These are phyloP conservation scores for Hetaerina americana DNA, from an alignment of 1,140 invertebrate species.

Conservation along the genomic window DNA sequence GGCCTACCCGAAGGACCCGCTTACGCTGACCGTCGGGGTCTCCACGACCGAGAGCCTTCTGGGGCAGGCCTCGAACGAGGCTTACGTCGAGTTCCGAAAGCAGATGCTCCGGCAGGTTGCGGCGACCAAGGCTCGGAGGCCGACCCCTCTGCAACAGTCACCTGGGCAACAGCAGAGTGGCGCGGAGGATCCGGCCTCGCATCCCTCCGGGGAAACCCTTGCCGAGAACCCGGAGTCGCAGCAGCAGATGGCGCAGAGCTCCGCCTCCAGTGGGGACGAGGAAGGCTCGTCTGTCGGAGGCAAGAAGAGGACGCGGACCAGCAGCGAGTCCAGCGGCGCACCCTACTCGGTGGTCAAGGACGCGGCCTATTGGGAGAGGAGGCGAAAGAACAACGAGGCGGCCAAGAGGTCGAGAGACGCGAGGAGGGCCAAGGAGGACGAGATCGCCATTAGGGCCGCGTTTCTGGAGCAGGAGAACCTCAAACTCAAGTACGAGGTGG, in stretches of 20 bases:
- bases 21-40: conserved; percentile 38
- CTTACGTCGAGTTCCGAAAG: conserved; percentile 50
- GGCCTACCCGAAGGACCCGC: conserved; percentile 53
- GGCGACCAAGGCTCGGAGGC: conserved; percentile 36
- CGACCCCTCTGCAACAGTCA: conserved; percentile 10
- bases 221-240: neutral
- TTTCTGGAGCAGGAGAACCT: conserved; percentile 73
- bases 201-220: neutral
- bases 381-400: conserved; percentile 88
- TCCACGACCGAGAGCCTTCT: conserved; percentile 28
- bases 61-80: conserved; percentile 38
- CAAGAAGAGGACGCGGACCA: conserved; percentile 15
- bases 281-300: neutral
- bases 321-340: neutral
- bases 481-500: conserved; percentile 46
- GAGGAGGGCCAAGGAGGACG: conserved; percentile 78
- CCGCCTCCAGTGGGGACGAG: conserved; percentile 12
- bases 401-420: conserved; percentile 88
- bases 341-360: conserved; percentile 42
- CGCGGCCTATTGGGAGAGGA: conserved; percentile 70
- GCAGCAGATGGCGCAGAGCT: neutral
- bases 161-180: conserved; percentile 9
- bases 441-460: conserved; percentile 75
- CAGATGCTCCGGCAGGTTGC: conserved; percentile 49
- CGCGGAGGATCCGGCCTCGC: neutral